phyloP scores from a whole-genome alignment of 2,888 invertebrate species.

The Blastobasis adustella region DNA sequence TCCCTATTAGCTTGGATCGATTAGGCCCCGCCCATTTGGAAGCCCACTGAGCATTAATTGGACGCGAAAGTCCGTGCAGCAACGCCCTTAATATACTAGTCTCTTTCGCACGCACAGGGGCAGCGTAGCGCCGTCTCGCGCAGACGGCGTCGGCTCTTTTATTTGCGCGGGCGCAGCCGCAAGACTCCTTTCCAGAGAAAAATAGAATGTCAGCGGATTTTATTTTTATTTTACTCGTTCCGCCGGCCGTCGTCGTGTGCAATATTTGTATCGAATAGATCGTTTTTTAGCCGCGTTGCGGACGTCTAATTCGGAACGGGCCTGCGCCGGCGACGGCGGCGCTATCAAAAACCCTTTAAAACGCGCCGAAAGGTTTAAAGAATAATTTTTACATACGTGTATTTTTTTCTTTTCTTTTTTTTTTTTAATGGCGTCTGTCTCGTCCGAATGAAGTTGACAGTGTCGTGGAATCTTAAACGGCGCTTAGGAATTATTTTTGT shows the following conservation, averaged over 20 bases:
- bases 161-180: conserved; percentile 47
- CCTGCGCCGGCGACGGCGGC: conserved; percentile 29
- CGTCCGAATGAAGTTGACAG: conserved; percentile 37
- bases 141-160: conserved; percentile 49
- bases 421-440: conserved; percentile 15
- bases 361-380: conserved; percentile 29
- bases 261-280: conserved; percentile 65
- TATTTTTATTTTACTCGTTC: conserved; percentile 55
- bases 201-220: conserved; percentile 55
- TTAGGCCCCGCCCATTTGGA: conserved; percentile 57
- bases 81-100: conserved; percentile 49
- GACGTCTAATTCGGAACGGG: conserved; percentile 60
- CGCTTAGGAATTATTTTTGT: too few species aligned
- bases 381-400: conserved; percentile 1
- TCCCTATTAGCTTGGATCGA: conserved; percentile 66
- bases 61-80: conserved; percentile 54
- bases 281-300: conserved; percentile 45
- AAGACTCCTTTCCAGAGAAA: conserved; percentile 61
- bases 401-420: conserved; percentile 17
- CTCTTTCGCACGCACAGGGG: conserved; percentile 24
- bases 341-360: conserved; percentile 18
- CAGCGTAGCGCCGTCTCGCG: conserved; percentile 25
- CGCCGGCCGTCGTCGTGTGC: conserved; percentile 54
- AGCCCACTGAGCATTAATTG: conserved; percentile 74
- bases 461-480: conserved; percentile 28